Conservation (phyloP, 2,797 vertebrate genomes). For the Rhodeus uyekii region DNA sequence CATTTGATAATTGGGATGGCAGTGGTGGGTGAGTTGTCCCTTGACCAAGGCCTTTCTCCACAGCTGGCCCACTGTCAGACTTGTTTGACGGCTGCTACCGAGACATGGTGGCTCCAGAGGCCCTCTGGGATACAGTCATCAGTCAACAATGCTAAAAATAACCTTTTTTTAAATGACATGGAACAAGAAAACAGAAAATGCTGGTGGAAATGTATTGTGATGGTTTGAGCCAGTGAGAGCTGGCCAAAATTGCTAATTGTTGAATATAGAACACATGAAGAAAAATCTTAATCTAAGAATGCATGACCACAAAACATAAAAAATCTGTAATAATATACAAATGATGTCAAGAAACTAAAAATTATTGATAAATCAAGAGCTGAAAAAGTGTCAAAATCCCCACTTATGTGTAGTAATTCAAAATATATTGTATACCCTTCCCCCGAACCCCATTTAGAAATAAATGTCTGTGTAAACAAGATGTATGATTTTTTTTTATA, state of each 20-base stretch:
- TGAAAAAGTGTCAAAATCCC: background rate
- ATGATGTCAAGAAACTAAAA: background rate
- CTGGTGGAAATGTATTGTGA: background rate
- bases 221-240: background rate
- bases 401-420: background rate
- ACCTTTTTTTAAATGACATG: constrained; percentile 8
- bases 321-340: background rate
- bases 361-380: background rate
- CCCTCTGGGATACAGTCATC: constrained; percentile 62
- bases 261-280: background rate
- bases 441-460: no score
- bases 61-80: constrained; percentile 61
- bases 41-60: constrained; percentile 58
- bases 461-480: no score
- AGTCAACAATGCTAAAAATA: constrained; percentile 73
- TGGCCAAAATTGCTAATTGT: background rate
- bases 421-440: no score
- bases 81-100: constrained; percentile 68
- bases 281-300: background rate
- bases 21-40: constrained; percentile 62
- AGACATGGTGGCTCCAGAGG: constrained; percentile 57
- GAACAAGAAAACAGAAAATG: constrained; percentile 34
- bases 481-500: no score
- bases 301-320: background rate
- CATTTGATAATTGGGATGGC: constrained; percentile 74